Evolutionary conservation across 2,888 invertebrate species (phyloP), one percentile per base, ranked within the genome.

Genomic region (Meloe dianella): DNA sequence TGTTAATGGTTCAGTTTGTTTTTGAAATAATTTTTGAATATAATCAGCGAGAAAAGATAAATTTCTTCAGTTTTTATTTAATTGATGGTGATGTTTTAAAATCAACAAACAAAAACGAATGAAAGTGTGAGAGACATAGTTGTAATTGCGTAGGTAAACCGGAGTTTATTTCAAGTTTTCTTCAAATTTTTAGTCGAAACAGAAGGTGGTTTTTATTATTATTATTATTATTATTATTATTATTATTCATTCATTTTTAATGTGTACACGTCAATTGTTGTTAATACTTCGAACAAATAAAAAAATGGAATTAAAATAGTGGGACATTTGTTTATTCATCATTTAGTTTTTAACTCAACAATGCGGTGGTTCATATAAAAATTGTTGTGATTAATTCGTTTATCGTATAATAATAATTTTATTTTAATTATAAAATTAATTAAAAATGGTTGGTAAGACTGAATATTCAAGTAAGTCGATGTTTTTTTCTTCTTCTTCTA

Each of bases 371-470:
- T 47, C 20, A n/a, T n/a, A n/a, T n/a, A n/a, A n/a, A n/a, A n/a
- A n/a, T n/a, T n/a, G n/a, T 20, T 8, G 3, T 3, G 8, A 10
- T 3, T 47, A 20, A 54, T 41, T 54, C n/a, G n/a, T 51, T 54
- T 56, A n/a, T n/a, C n/a, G n/a, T n/a, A n/a, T n/a, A n/a, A n/a
- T n/a, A n/a, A n/a, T n/a, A n/a, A n/a, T n/a, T n/a, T n/a, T n/a
- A n/a, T n/a, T n/a, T n/a, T n/a, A n/a, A n/a, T n/a, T n/a, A n/a
- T n/a, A n/a, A n/a, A n/a, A 57, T 20, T 56, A 17, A 32, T 62
- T 56, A 56, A 68, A 63, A 63, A 68, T 68, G 68, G 68, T 68
- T 60, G 68, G 68, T 41, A 62, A 54, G 47, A 68, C 65, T 41
- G 60, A 60, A 17, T 68, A 68, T 63, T 65, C 65, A 8, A 63